Evolutionary conservation across 2,797 vertebrate genomes (phyloP).

Genomic region (Bothrops alternatus): DNA sequence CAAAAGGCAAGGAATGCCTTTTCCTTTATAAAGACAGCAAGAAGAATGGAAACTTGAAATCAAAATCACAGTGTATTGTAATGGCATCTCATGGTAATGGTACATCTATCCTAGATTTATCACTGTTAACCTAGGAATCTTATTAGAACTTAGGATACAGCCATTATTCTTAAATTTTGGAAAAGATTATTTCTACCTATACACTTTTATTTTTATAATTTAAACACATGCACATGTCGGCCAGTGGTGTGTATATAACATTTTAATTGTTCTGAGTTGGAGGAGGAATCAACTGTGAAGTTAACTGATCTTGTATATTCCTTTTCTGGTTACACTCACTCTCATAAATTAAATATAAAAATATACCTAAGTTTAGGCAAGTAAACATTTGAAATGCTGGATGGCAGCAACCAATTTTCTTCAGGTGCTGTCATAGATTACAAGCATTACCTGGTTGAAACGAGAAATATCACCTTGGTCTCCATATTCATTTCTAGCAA

Average conservation of each 20-base stretch:
- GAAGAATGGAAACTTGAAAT: background rate
- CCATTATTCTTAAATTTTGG: background rate
- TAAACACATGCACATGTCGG: background rate
- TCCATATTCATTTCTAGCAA: slow-evolving; percentile 74
- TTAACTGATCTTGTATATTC: background rate
- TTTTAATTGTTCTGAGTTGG: background rate
- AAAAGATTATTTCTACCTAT: background rate
- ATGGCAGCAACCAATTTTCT: background rate
- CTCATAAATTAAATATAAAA: background rate
- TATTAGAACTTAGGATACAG: background rate
- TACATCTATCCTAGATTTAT: background rate
- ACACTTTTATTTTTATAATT: background rate
- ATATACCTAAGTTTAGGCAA: background rate
- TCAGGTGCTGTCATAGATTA: background rate
- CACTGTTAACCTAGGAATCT: background rate
- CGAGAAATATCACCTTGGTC: slow-evolving; percentile 71
- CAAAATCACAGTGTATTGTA: background rate
- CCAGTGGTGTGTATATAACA: background rate
- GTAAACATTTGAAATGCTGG: background rate
- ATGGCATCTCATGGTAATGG: background rate
- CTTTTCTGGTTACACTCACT: background rate
- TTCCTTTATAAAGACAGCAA: background rate
- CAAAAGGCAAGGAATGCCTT: background rate
- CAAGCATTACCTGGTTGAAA: slow-evolving; percentile 70
- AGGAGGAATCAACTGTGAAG: background rate